phyloP scores from a whole-genome alignment of 2,797 vertebrate species.

The Sciurus vulgaris region DNA sequence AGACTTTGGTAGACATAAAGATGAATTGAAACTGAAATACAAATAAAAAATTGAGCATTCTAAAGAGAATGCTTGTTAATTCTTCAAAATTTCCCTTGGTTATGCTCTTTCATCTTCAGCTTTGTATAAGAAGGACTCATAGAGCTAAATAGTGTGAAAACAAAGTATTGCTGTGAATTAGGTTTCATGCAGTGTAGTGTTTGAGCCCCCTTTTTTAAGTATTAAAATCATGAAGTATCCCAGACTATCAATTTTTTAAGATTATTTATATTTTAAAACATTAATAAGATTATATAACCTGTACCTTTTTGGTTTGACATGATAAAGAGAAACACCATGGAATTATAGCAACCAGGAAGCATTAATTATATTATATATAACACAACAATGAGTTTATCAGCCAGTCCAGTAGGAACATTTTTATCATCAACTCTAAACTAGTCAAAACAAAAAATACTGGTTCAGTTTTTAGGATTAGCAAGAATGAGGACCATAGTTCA shows the following conservation, averaged over 20 bases:
- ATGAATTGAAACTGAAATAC: neutral
- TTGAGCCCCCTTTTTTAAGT: neutral
- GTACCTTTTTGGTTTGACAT: neutral
- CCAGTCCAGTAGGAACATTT: neutral
- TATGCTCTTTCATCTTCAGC: neutral
- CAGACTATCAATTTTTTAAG: constrained; percentile 14
- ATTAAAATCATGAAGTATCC: neutral
- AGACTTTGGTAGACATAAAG: neutral
- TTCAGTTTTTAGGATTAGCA: constrained; percentile 10
- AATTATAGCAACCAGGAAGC: neutral
- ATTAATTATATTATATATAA: neutral
- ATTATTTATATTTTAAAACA: neutral
- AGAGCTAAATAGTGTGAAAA: neutral
- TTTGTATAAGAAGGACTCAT: neutral
- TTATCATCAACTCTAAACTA: neutral
- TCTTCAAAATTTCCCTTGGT: neutral
- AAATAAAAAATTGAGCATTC: neutral
- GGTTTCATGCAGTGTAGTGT: neutral
- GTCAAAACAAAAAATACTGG: neutral
- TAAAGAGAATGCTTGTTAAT: neutral
- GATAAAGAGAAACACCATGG: neutral
- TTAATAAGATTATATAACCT: neutral
- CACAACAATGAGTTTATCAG: neutral
- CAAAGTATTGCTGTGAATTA: neutral
- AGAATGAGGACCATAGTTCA: constrained; percentile 46